Evolutionary conservation across 2,113 vertebrate genomes (phyloP).

Genomic region (Ramphastos sulfuratus): DNA sequence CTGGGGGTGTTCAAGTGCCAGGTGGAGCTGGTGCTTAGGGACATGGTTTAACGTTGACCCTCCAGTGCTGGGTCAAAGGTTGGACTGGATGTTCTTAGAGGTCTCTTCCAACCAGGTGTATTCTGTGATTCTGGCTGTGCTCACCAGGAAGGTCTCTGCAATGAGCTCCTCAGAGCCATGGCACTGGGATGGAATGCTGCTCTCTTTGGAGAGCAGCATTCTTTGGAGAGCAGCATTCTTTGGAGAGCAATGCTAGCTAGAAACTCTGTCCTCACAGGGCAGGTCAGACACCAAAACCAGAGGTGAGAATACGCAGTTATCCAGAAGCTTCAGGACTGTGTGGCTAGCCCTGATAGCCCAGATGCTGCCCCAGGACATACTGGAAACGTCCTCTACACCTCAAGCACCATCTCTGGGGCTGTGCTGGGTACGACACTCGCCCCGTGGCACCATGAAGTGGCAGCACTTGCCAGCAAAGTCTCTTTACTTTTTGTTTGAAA

Average conservation of each 20-base stretch:
- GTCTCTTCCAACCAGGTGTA: no score
- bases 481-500: neutral
- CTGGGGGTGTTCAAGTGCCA: no score
- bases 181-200: fast-evolving
- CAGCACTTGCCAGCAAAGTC: neutral
- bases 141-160: fast-evolving
- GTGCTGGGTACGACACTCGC: neutral
- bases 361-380: neutral
- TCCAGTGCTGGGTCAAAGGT: no score
- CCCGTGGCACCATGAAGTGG: fast-evolving
- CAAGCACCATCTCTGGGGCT: no score
- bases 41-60: no score
- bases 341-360: neutral
- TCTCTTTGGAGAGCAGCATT: neutral
- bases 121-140: neutral
- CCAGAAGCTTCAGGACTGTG: fast-evolving
- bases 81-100: no score
- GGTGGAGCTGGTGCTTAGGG: no score
- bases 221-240: no score
- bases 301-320: neutral
- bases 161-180: fast-evolving
- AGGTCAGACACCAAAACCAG: neutral
- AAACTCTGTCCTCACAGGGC: neutral
- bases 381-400: fast-evolving
- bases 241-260: neutral